Evolutionary conservation across 2,797 vertebrate genomes (phyloP), one percentile per base, ranked within the genome.

Genomic region (Enteromius treurensis): DNA sequence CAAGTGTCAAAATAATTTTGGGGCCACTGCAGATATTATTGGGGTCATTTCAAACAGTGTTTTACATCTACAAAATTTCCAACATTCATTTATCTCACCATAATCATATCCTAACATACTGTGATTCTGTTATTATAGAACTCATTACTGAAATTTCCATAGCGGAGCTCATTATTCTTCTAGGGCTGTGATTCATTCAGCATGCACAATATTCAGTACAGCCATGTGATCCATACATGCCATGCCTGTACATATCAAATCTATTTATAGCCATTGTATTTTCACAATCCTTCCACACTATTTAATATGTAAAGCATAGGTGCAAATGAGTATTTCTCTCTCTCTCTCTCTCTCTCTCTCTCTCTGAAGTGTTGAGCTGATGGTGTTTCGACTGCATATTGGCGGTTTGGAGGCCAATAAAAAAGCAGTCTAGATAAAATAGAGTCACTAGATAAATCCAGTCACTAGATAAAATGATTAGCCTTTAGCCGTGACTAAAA

Each of bases 221-320:
- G 51, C 13, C 11, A 11, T 75, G 49, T 1, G 1, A 40, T 58
- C 51, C 73, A 55, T 75, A 58, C 73, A 37, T 75, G 51, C 19
- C 15, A 13, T 62, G n/a, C 10, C 17, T 80, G 23, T 14, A 47
- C 3, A 4, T n/a, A 45, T 71, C 23, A 60, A 15, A 80, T 74
- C 53, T 74, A 74, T 49, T 47, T 64, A 62, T 74, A 81, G 55
- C n/a, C 19, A 53, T 51, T 8, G 9, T 42, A 55, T 70, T 42
- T 69, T 70, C 78, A 67, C 77, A 79, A 70, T 58, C 51, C 49
- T 80, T 80, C 79, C n/a, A 80, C 79, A 80, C 79, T 37, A 10
- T 81, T 49, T 74, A 51, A 49, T 40, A 53, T 77, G 49, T 34
- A 53, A 77, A 64, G 77, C 73, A 68, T 34, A 68, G 73, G 73